Percentiles rank a stretch among this genome's conserved stretches.
phyloP scores from a whole-genome alignment of 2,888 invertebrate species.

The Sisyra terminalis region DNA sequence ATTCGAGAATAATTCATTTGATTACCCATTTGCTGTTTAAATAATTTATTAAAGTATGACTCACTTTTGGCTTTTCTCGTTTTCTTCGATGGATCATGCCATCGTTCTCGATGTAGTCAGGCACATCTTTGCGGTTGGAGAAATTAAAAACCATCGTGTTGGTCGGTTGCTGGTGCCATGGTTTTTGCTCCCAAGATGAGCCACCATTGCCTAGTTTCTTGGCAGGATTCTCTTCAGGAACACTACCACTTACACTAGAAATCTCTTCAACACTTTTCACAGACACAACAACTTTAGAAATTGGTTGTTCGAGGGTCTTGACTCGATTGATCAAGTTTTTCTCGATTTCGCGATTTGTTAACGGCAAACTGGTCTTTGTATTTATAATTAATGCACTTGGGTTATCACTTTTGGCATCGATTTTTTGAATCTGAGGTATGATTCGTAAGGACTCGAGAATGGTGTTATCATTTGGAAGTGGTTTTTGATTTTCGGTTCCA shows the following conservation, averaged over 20 bases:
- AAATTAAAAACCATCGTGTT: slow-evolving; percentile 78
- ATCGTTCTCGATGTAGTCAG: slow-evolving; percentile 85
- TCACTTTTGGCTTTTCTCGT: slow-evolving; percentile 58
- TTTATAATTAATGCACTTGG: neutral
- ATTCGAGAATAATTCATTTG: no score
- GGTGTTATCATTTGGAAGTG: no score
- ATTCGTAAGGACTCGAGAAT: slow-evolving; percentile 2
- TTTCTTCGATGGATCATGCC: slow-evolving; percentile 53
- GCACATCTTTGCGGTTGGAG: slow-evolving; percentile 67
- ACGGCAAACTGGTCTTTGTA: slow-evolving; percentile 17
- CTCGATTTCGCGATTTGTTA: slow-evolving; percentile 46
- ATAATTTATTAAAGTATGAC: no score
- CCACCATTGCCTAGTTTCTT: slow-evolving; percentile 2
- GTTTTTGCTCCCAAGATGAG: slow-evolving; percentile 14
- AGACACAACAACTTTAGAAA: slow-evolving; percentile 28
- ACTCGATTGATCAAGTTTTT: slow-evolving; percentile 51
- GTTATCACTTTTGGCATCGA: neutral
- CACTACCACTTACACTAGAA: slow-evolving; percentile 9
- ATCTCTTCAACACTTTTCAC: slow-evolving; percentile 17
- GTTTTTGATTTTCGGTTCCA: no score
- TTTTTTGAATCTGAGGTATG: neutral
- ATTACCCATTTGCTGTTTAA: no score
- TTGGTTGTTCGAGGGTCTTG: slow-evolving; percentile 36
- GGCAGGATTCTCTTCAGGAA: neutral
- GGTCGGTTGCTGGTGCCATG: slow-evolving; percentile 29